Evolutionary conservation across 2,797 vertebrate species (phyloP), one percentile per base, ranked within the genome.

Genomic region (Bradypodion ventrale): DNA sequence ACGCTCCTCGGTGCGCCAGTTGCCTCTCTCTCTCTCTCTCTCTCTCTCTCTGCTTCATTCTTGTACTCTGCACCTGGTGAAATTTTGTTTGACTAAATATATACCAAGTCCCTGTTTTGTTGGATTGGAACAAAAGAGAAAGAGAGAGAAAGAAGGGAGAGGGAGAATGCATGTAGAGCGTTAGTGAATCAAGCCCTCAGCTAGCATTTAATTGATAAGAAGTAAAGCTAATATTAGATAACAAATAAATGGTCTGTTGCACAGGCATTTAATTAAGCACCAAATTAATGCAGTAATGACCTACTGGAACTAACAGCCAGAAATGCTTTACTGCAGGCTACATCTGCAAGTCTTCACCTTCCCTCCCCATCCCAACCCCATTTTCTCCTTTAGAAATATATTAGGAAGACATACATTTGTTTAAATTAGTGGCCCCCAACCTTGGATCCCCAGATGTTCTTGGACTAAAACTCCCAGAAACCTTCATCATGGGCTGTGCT

Each of bases 201-300:
- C 94, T 95, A 96, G 95, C 94, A 96, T 96, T 96, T 96, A 97
- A 96, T 96, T 96, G 96, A 96, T 96, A 97, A 96, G 95, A 97
- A 97, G 95, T 96, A 96, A 96, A 96, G 95, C 95, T 97, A 96
- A 97, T 96, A 97, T 96, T 97, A 97, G 95, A 96, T 96, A 96
- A 96, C 96, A 96, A 96, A 97, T 96, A 96, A 96, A 96, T 96
- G 95, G 96, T 96, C 96, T 96, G 95, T 96, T 96, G 95, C 95
- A 96, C 95, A 95, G 95, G 95, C 96, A 97, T 96, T 96, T 97
- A 96, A 97, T 96, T 97, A 96, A 96, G 95, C 95, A 96, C 95
- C 95, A 96, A 97, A 97, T 96, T 96, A 97, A 96, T 96, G 96
- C 95, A 94, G 95, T 96, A 96, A 96, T 96, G 96, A 96, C 96